Evolutionary conservation across 2,888 invertebrate genomes (phyloP).

Genomic region (Eucriotettix oculatus): DNA sequence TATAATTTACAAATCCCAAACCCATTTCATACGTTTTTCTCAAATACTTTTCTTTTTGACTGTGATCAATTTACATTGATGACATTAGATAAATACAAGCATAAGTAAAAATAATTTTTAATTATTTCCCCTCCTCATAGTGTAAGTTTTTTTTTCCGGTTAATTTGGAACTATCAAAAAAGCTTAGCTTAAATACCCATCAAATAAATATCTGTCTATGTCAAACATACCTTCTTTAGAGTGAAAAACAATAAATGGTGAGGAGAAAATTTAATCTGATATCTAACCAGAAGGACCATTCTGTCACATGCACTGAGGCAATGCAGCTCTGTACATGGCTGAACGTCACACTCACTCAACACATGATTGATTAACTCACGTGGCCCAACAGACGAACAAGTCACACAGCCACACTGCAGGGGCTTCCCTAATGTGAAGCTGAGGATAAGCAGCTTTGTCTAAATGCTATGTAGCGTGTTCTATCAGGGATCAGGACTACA

Average conservation of each 20-base stretch:
- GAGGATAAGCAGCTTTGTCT: background rate
- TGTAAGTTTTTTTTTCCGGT: too few species aligned
- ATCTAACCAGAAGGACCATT: conserved; percentile 21
- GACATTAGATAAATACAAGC: too few species aligned
- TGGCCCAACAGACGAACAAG: background rate
- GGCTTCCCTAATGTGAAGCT: background rate
- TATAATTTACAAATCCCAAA: too few species aligned
- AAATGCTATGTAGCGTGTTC: background rate
- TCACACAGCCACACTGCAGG: background rate
- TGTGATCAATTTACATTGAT: too few species aligned
- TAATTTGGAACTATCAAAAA: too few species aligned
- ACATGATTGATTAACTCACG: background rate
- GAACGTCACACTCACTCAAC: background rate
- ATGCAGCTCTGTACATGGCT: too few species aligned
- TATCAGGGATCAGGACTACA: background rate
- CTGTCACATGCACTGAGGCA: background rate
- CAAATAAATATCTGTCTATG: too few species aligned
- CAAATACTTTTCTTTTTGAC: too few species aligned
- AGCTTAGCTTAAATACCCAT: too few species aligned
- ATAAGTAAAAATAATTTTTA: too few species aligned
- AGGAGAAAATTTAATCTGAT: conserved; percentile 35
- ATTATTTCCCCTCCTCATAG: too few species aligned
- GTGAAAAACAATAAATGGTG: conserved; percentile 36
- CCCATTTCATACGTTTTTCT: too few species aligned
- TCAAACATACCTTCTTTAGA: conserved; percentile 34